A percentile compares a stretch with the other conserved stretches of the same genome.
Evolutionary conservation across 1,140 invertebrate genomes (phyloP).

Genomic region (Drosophila subobscura): DNA sequence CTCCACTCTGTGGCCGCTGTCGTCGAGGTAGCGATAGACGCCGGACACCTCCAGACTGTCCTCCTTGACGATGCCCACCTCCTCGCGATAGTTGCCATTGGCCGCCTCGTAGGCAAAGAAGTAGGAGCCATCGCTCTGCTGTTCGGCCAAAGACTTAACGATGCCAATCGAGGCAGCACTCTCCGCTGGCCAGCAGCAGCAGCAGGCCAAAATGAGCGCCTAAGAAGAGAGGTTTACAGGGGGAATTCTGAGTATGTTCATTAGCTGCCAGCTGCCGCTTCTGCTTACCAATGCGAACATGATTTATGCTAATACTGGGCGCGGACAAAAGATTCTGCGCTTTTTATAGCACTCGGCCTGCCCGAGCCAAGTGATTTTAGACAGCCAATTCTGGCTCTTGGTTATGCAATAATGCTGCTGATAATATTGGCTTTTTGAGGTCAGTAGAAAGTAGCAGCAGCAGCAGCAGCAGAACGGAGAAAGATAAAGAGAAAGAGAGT

Average conservation of each 20-base stretch:
- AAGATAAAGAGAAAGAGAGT: conserved; percentile 23
- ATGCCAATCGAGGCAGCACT: conserved; percentile 45
- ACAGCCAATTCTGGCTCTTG: neutral
- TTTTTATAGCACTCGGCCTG: conserved; percentile 60
- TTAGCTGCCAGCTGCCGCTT: conserved; percentile 19
- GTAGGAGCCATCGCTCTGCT: conserved; percentile 76
- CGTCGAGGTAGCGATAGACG: conserved; percentile 86
- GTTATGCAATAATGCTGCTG: conserved; percentile 44
- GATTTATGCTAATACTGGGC: conserved; percentile 75
- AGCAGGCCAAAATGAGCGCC: conserved; percentile 27
- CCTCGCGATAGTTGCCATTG: conserved; percentile 75
- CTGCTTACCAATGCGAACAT: conserved; percentile 76
- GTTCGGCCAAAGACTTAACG: conserved; percentile 58
- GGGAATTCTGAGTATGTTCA: conserved; percentile 22
- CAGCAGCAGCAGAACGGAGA: no score
- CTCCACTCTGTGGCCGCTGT: conserved; percentile 88
- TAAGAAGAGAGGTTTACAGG: conserved; percentile 1
- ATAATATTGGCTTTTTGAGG: conserved; percentile 23
- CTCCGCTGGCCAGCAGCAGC: conserved; percentile 16
- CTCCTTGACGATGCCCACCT: conserved; percentile 63
- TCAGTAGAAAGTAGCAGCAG: conserved; percentile 67
- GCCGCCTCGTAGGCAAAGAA: conserved; percentile 69
- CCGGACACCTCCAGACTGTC: conserved; percentile 80
- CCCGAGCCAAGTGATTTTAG: conserved; percentile 24
- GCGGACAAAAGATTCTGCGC: conserved; percentile 59